Conservation (phyloP, 1,140 invertebrate genomes). For the Drosophila nasuta region DNA sequence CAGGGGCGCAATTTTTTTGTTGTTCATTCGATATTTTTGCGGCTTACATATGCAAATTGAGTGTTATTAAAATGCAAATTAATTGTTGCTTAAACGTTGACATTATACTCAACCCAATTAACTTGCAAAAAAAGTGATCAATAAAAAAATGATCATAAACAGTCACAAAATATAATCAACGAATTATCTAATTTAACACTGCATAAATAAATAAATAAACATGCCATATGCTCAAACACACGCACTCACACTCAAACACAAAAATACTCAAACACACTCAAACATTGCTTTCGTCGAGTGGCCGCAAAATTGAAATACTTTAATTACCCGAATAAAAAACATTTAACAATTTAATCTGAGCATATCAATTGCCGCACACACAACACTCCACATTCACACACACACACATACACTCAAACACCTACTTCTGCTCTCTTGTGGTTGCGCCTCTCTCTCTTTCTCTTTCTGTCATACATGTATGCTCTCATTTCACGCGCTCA, state of each 20-base stretch:
- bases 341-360: constrained; percentile 84
- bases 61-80: constrained; percentile 56
- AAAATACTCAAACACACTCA: background rate
- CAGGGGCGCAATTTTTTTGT: constrained; percentile 31
- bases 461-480: constrained; percentile 25
- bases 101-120: constrained; percentile 24
- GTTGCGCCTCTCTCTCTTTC: background rate
- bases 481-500: constrained; percentile 49
- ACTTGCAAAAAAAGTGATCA: background rate
- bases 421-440: constrained; percentile 18
- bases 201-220: constrained; percentile 44
- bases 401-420: constrained; percentile 21
- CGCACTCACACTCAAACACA: constrained; percentile 7
- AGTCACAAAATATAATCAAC: constrained; percentile 14
- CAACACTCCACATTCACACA: constrained; percentile 48
- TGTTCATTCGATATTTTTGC: constrained; percentile 12
- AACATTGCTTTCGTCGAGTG: constrained; percentile 32
- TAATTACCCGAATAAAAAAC: constrained; percentile 84
- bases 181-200: constrained; percentile 28
- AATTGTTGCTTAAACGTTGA: constrained; percentile 69
- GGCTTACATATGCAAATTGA: constrained; percentile 47
- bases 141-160: constrained; percentile 5
- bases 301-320: constrained; percentile 77
- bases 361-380: constrained; percentile 79
- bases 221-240: constrained; percentile 37